Conservation (phyloP, 2,888 invertebrate species). For the Limnephilus marmoratus region DNA sequence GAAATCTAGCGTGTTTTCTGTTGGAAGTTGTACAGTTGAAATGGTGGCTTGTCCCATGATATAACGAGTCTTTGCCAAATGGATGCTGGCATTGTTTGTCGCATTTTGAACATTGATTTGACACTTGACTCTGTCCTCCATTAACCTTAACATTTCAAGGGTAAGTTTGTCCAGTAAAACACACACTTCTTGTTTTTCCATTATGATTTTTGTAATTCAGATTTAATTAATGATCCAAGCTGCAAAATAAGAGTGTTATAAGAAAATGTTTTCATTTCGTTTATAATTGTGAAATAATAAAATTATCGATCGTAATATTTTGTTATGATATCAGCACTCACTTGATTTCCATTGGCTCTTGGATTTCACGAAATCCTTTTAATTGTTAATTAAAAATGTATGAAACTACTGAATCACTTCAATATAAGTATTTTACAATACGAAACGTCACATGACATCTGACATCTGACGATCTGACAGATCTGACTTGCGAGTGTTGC, state of each 20-base stretch:
- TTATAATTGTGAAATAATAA: neutral
- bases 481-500: neutral
- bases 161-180: slow-evolving; percentile 82
- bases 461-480: neutral
- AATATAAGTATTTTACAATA: neutral
- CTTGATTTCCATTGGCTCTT: neutral
- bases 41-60: slow-evolving; percentile 87
- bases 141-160: slow-evolving; percentile 83
- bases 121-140: slow-evolving; percentile 84
- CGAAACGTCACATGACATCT: neutral
- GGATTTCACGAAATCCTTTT: neutral
- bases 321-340: neutral
- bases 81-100: slow-evolving; percentile 83
- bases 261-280: neutral
- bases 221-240: neutral
- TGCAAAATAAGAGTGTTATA: neutral
- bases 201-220: slow-evolving; percentile 7
- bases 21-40: slow-evolving; percentile 83
- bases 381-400: neutral
- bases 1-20: slow-evolving; percentile 78
- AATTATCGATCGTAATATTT: neutral
- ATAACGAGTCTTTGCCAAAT: slow-evolving; percentile 86
- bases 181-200: slow-evolving; percentile 72
- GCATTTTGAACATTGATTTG: slow-evolving; percentile 84
- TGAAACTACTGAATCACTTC: neutral